phyloP scores from a whole-genome alignment of 2,888 invertebrate species.

The Drosophila mettleri region DNA sequence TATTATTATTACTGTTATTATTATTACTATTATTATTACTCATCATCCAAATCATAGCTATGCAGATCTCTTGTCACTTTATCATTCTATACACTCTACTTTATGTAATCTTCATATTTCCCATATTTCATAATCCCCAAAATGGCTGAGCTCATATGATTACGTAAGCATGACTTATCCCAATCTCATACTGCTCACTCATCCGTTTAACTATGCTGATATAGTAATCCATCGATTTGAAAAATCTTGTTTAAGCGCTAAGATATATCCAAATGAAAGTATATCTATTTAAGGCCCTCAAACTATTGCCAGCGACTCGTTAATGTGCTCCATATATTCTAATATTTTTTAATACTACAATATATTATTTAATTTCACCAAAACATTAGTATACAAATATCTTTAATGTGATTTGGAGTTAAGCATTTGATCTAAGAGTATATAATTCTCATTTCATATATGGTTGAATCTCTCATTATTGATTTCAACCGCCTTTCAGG shows the following conservation, averaged over 20 bases:
- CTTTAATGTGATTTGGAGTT: background rate
- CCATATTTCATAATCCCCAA: background rate
- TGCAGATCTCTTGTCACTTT: no score
- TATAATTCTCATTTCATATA: no score
- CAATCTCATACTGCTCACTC: no score
- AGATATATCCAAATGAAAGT: background rate
- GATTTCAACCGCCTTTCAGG: conserved; percentile 87
- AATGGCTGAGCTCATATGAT: background rate
- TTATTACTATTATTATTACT: no score
- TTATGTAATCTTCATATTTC: background rate
- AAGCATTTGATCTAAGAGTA: background rate
- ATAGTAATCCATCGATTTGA: background rate
- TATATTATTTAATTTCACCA: no score
- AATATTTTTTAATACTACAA: no score
- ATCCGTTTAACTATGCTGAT: background rate
- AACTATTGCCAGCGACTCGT: no score
- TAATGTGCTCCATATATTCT: no score
- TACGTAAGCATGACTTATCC: conserved; percentile 1
- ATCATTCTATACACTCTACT: background rate
- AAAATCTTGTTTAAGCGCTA: background rate
- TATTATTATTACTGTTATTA: no score
- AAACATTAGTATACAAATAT: no score
- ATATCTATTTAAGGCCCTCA: no score
- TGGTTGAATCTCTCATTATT: background rate
- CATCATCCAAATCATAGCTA: no score